These are phyloP conservation scores for Dexiosoma caninum DNA, from an alignment of 2,888 invertebrate species.

Conservation along the genomic window DNA sequence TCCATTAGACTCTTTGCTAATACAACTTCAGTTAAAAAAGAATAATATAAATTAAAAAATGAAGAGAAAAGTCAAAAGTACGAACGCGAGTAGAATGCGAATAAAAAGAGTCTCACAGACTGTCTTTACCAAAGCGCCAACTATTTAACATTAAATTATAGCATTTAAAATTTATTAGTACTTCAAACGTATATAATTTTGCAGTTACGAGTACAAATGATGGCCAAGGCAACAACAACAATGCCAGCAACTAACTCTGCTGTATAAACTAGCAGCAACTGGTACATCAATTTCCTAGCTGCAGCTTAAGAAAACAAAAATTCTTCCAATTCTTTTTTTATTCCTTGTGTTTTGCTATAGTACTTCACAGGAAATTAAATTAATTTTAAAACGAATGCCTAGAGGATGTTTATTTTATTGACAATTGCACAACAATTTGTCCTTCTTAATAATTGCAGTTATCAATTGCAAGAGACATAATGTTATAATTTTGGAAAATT, in stretches of 20 bases:
- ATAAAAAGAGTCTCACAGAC: neutral
- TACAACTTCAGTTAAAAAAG: too few relatives aligned
- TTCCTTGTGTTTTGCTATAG: neutral
- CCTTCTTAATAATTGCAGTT: constrained; percentile 57
- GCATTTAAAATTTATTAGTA: constrained; percentile 61
- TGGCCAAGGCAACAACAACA: constrained; percentile 37
- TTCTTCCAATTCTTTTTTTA: constrained; percentile 17
- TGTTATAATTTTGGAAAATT: too few relatives aligned
- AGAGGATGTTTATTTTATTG: constrained; percentile 46
- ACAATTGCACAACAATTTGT: constrained; percentile 58
- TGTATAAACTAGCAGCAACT: neutral
- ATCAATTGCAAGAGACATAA: constrained; percentile 58
- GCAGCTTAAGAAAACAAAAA: neutral
- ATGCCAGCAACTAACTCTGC: constrained; percentile 3
- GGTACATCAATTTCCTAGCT: neutral
- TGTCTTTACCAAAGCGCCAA: constrained; percentile 44
- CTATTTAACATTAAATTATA: constrained; percentile 64
- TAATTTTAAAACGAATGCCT: constrained; percentile 39
- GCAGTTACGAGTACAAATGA: constrained; percentile 44
- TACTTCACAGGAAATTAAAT: constrained; percentile 38
- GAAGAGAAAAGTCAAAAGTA: neutral
- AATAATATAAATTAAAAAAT: too few relatives aligned
- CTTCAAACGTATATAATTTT: constrained; percentile 53
- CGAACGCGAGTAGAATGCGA: neutral
- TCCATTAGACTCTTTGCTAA: neutral